phyloP scores from a whole-genome alignment of 2,888 invertebrate species.

The Erynnis tages region DNA sequence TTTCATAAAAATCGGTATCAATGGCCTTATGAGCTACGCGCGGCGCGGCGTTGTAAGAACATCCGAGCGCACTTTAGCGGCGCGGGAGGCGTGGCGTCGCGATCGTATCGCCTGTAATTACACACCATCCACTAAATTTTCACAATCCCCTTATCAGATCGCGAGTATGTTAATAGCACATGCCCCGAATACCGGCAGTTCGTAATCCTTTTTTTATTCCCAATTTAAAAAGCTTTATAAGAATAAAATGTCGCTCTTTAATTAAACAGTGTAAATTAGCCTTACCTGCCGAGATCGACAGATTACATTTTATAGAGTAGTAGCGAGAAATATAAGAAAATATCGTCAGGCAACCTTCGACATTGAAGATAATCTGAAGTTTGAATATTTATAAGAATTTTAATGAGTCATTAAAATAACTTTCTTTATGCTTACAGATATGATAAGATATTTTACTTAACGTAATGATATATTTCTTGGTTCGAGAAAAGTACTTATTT shows the following conservation, averaged over 20 bases:
- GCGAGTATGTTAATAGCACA: conserved; percentile 69
- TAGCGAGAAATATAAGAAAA: too few relatives aligned
- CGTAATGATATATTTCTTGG: too few relatives aligned
- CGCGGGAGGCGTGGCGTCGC: conserved; percentile 57
- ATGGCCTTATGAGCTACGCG: conserved; percentile 18
- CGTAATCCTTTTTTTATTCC: conserved; percentile 49
- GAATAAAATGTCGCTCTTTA: conserved; percentile 20
- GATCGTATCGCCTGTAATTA: conserved; percentile 72
- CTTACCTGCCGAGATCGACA: not conserved
- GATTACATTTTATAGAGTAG: conserved; percentile 9
- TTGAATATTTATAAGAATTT: too few relatives aligned
- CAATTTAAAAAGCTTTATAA: conserved; percentile 19
- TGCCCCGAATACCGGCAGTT: conserved; percentile 60
- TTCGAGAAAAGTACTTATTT: too few relatives aligned
- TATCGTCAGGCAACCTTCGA: too few relatives aligned
- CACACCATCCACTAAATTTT: conserved; percentile 71
- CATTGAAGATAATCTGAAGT: too few relatives aligned
- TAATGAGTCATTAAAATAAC: too few relatives aligned
- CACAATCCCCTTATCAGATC: conserved; percentile 72
- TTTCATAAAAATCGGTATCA: conserved; percentile 14
- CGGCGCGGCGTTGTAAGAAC: conserved; percentile 12
- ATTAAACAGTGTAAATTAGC: conserved; percentile 24
- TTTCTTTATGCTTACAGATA: too few relatives aligned
- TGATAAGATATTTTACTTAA: too few relatives aligned
- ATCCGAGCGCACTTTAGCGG: conserved; percentile 46